Evolutionary conservation across 2,113 vertebrate species (phyloP).

Genomic region (Corythornis madagascariensis): DNA sequence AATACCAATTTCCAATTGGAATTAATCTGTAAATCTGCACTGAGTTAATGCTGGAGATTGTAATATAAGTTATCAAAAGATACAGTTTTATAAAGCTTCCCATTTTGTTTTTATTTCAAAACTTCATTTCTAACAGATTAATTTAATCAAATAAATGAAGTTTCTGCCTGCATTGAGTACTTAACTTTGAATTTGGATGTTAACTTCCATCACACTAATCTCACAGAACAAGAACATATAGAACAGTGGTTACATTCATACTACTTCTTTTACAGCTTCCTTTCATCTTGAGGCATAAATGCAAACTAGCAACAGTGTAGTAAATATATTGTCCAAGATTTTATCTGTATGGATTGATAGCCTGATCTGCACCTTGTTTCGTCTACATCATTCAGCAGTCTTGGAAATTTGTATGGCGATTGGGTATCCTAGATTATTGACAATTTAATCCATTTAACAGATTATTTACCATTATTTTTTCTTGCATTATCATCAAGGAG

Average conservation of each 20-base stretch:
- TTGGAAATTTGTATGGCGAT: not conserved
- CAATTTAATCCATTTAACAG: not conserved
- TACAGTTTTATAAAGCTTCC: not conserved
- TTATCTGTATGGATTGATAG: not conserved
- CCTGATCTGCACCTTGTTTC: not conserved
- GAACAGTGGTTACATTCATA: slow-evolving; percentile 42
- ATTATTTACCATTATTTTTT: not conserved
- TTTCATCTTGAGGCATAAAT: slow-evolving; percentile 47
- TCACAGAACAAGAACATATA: slow-evolving; percentile 30
- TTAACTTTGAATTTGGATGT: slow-evolving; percentile 1
- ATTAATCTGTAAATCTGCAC: slow-evolving; percentile 15
- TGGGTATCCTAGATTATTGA: not conserved
- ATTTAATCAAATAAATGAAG: not conserved
- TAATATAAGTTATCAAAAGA: not conserved
- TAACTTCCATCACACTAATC: slow-evolving; percentile 27
- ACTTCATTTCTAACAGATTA: not conserved
- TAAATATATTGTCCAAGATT: slow-evolving; percentile 10
- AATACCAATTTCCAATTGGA: slow-evolving; percentile 30
- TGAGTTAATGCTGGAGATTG: not conserved
- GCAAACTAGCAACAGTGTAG: slow-evolving; percentile 7
- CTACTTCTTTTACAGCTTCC: slow-evolving; percentile 52
- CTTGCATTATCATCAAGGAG: not conserved
- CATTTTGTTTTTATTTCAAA: slow-evolving; percentile 11
- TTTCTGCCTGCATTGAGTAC: not conserved
- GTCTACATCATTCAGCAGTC: not conserved